A percentile compares a stretch with the other conserved stretches of the same genome.
phyloP scores from a whole-genome alignment of 2,888 invertebrate genomes.

The Apocheima hispidaria region DNA sequence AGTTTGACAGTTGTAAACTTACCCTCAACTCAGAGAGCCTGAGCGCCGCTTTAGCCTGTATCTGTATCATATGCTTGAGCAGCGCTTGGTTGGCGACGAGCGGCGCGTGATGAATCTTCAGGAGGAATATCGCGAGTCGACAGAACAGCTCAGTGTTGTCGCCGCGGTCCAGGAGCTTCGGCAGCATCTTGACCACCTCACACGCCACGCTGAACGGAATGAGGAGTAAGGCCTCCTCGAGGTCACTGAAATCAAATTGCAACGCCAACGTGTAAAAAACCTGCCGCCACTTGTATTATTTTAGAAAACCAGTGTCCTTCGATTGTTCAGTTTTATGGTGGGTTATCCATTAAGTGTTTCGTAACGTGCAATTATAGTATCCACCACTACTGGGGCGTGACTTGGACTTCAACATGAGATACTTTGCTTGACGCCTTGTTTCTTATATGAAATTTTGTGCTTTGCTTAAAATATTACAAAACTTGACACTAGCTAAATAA shows the following conservation, averaged over 20 bases:
- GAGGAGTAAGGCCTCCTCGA: conserved; percentile 95
- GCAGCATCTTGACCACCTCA: conserved; percentile 91
- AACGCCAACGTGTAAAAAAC: too few species aligned
- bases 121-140: conserved; percentile 91
- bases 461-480: too few species aligned
- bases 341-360: too few species aligned
- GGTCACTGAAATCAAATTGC: conserved; percentile 89
- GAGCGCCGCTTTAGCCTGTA: conserved; percentile 86
- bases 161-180: conserved; percentile 88
- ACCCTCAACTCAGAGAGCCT: conserved; percentile 88
- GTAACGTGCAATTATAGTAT: too few species aligned
- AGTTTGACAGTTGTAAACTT: conserved; percentile 49
- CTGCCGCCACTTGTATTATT: too few species aligned
- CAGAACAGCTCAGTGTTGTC: conserved; percentile 92
- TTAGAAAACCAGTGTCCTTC: too few species aligned
- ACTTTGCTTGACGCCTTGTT: too few species aligned
- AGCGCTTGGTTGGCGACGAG: conserved; percentile 90
- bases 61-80: conserved; percentile 87
- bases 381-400: too few species aligned
- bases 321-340: too few species aligned
- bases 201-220: conserved; percentile 94
- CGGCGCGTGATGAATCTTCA: conserved; percentile 92
- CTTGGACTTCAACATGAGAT: too few species aligned
- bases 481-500: too few species aligned
- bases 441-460: too few species aligned